phyloP scores from a whole-genome alignment of 2,797 vertebrate genomes.

The Ciconia nigra region DNA sequence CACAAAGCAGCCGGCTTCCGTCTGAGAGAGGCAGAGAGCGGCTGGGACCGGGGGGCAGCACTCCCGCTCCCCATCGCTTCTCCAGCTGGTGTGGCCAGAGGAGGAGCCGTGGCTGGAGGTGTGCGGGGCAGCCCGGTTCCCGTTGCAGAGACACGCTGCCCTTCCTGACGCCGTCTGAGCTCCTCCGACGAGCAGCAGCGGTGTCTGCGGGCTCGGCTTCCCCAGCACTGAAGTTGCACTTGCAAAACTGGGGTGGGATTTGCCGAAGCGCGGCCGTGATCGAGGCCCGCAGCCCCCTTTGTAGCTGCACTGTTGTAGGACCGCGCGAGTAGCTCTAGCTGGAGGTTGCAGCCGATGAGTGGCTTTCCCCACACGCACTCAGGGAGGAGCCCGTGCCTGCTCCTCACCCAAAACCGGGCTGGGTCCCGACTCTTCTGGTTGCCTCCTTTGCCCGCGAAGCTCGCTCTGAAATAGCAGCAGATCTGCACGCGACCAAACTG shows the following conservation, averaged over 20 bases:
- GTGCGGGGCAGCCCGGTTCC: accelerated
- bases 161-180: accelerated
- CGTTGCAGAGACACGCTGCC: accelerated
- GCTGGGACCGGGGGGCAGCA: not conserved
- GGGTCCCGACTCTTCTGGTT: not conserved
- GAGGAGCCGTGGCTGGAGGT: not conserved
- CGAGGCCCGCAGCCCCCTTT: not conserved
- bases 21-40: not conserved
- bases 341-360: accelerated
- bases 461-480: not conserved
- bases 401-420: not conserved
- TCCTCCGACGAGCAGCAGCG: accelerated
- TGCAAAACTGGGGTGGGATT: not conserved
- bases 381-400: not conserved
- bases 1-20: not conserved
- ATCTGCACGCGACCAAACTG: not conserved
- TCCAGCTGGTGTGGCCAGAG: accelerated
- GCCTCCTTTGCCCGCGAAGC: not conserved
- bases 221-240: not conserved
- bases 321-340: not conserved
- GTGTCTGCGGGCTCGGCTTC: not conserved
- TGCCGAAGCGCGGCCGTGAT: accelerated
- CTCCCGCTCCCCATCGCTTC: not conserved
- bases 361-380: accelerated
- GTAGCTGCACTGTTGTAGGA: accelerated